Percentiles rank a stretch among this genome's conserved stretches.
These are phyloP conservation scores for Drosophila seguyi DNA, from an alignment of 1,140 invertebrate species.

Conservation along the genomic window DNA sequence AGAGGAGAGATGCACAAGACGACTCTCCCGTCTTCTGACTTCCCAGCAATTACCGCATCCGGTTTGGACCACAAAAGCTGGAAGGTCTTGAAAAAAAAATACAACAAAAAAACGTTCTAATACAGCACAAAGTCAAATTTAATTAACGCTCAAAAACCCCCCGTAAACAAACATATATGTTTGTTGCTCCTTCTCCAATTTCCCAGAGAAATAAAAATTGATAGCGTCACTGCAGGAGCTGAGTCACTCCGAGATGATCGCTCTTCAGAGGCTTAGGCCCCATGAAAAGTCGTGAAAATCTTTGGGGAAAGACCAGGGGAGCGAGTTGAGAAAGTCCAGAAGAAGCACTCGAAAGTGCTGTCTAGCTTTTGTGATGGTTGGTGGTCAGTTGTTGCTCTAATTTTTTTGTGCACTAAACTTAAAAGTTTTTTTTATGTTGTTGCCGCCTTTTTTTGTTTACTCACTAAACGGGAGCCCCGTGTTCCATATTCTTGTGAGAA, in stretches of 20 bases:
- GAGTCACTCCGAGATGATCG: constrained; percentile 9
- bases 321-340: constrained; percentile 16
- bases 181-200: not conserved
- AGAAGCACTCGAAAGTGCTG: not conserved
- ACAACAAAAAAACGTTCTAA: constrained; percentile 15
- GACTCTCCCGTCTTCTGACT: constrained; percentile 1
- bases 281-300: constrained; percentile 11
- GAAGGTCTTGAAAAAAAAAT: constrained; percentile 16
- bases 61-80: constrained; percentile 66
- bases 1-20: constrained; percentile 2
- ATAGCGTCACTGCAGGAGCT: constrained; percentile 16
- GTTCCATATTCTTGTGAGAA: constrained; percentile 49
- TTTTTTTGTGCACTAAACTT: constrained; percentile 29
- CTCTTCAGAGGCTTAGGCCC: not conserved
- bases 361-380: constrained; percentile 21
- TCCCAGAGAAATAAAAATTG: constrained; percentile 18
- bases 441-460: constrained; percentile 26
- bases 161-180: not conserved
- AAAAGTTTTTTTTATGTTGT: constrained; percentile 27
- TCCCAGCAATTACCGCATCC: constrained; percentile 73
- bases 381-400: constrained; percentile 40
- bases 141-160: constrained; percentile 27
- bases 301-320: not conserved
- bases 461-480: constrained; percentile 23
- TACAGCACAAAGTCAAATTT: constrained; percentile 39